Evolutionary conservation across 2,113 vertebrate genomes (phyloP), one percentile per base, ranked within the genome.

Genomic region (Brachyhypopomus occidentalis): DNA sequence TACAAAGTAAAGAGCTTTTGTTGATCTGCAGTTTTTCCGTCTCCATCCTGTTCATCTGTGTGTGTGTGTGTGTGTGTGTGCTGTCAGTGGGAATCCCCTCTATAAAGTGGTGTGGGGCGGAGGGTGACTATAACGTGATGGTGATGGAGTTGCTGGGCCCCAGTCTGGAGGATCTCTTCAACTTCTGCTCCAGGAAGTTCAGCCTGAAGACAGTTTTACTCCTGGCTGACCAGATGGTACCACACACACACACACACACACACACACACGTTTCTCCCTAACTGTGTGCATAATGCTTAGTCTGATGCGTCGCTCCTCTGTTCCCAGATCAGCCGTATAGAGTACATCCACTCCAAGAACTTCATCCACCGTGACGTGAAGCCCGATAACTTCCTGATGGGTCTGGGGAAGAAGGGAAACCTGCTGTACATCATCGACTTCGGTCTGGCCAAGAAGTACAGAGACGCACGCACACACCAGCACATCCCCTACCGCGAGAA

Each of bases 361-460:
- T 98, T 98, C 91, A 98, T 98, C 87, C 97, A 98, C 87, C 94
- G 97, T 38, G 97, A 98, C 27, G 97, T 98, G 66, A 98, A 98
- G 85, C 97, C 97, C 0, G 97, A 98, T 87, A 98, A 98, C 91
- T 98, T 98, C 86, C 94, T 98, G 45, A 98, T 98, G 97, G 97
- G 97, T 16, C 94, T 98, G 0, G 97, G 97, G 74, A 98, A 98
- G 91, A 98, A 98, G 87, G 97, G 97, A 27, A 98, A 98, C 89
- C 92, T 98, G 87, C 97, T 98, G n/a, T 98, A 98, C 87, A 98
- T 98, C 91, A 98, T 98, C 16, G 97, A 98, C 92, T 98, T 98
- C 6, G 97, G 97, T 75, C 91, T 98, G 90, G 97, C 97, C 88
- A 98, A 98, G 89, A 98, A 98, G 84, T 98, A 98, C 91, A 94